Evolutionary conservation across 2,113 vertebrate species (phyloP).

Genomic region (Montifringilla adamsi): DNA sequence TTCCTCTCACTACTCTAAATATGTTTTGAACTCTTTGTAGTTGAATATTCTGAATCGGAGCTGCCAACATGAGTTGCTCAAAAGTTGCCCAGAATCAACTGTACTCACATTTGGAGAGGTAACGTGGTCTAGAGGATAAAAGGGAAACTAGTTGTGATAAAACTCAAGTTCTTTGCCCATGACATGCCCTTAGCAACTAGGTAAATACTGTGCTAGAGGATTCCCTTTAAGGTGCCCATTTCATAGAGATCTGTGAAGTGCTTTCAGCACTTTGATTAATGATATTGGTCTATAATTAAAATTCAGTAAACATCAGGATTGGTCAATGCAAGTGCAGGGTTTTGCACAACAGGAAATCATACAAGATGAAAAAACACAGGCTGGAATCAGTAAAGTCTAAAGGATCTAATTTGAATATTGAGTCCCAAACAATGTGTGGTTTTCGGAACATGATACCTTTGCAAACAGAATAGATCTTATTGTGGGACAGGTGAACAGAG

Average conservation of each 20-base stretch:
- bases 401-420: background rate
- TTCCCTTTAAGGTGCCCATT: background rate
- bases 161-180: background rate
- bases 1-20: background rate
- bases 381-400: background rate
- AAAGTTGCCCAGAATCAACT: background rate
- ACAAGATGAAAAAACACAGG: background rate
- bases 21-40: background rate
- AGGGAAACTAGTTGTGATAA: background rate
- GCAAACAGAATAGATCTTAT: background rate
- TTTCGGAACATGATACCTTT: background rate
- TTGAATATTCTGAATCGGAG: background rate
- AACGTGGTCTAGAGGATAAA: background rate
- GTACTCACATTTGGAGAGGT: background rate
- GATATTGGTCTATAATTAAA: background rate
- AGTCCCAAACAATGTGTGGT: background rate
- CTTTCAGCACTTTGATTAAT: background rate
- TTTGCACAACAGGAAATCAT: background rate
- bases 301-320: background rate
- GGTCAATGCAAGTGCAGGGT: background rate
- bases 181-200: background rate
- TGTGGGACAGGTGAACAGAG: background rate
- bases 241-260: background rate
- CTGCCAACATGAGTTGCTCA: background rate
- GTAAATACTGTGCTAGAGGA: background rate